Evolutionary conservation across 2,888 invertebrate genomes (phyloP).

Genomic region (Colletes collaris): DNA sequence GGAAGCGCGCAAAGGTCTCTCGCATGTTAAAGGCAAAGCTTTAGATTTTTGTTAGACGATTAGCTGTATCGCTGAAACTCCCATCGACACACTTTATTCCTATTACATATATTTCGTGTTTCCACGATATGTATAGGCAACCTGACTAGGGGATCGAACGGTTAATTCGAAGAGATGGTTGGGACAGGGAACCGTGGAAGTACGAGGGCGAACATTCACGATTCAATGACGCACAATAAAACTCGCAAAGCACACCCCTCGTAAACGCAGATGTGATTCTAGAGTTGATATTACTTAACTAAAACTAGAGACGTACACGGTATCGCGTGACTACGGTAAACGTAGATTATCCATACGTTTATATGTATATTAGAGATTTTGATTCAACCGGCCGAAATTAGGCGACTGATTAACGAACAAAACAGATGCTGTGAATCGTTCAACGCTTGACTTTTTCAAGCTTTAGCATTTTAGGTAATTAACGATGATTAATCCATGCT

Average conservation of each 20-base stretch:
- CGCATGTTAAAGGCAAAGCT: not conserved
- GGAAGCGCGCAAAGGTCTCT: too few relatives aligned
- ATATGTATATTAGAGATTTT: slow-evolving; percentile 57
- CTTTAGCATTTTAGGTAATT: slow-evolving; percentile 67
- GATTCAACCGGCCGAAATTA: slow-evolving; percentile 49
- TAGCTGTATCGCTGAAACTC: not conserved
- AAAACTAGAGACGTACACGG: slow-evolving; percentile 62
- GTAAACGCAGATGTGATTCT: slow-evolving; percentile 81
- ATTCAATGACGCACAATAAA: slow-evolving; percentile 81
- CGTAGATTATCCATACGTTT: slow-evolving; percentile 55
- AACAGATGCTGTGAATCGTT: slow-evolving; percentile 72
- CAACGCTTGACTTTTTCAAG: slow-evolving; percentile 71
- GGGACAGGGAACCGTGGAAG: slow-evolving; percentile 10
- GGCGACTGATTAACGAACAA: slow-evolving; percentile 71
- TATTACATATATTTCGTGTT: not conserved
- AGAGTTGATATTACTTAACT: slow-evolving; percentile 71
- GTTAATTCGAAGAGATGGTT: not conserved
- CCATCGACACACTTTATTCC: not conserved
- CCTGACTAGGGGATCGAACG: slow-evolving; percentile 9
- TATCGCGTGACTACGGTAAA: slow-evolving; percentile 48
- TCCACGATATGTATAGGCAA: not conserved
- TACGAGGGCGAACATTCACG: slow-evolving; percentile 59
- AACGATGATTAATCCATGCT: slow-evolving; percentile 70
- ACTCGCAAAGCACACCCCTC: slow-evolving; percentile 79
- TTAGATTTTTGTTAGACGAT: slow-evolving; percentile 3